A percentile compares a stretch with the other conserved stretches of the same genome.
phyloP scores from a whole-genome alignment of 2,797 vertebrate species.

The Intellagama lesueurii region DNA sequence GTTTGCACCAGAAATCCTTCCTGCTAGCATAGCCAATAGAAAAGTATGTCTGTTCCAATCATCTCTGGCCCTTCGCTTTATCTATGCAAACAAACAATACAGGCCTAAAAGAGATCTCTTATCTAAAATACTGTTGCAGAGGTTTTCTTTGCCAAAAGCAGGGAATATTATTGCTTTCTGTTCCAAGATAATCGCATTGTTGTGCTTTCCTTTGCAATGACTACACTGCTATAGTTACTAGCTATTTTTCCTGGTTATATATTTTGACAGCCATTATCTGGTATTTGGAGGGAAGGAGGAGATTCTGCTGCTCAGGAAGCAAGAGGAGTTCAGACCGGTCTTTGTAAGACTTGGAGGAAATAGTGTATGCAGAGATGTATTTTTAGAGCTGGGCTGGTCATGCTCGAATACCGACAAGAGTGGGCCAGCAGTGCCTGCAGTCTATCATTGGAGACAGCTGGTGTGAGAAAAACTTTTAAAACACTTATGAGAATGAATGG shows the following conservation, averaged over 20 bases:
- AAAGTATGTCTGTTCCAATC: too few species aligned
- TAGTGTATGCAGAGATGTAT: neutral
- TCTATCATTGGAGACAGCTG: neutral
- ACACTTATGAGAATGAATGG: conserved; percentile 14
- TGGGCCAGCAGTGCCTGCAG: neutral
- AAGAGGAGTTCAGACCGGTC: conserved; percentile 17
- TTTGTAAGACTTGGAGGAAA: conserved; percentile 25
- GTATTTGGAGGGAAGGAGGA: neutral
- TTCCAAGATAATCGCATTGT: neutral
- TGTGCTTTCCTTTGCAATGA: neutral
- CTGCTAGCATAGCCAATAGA: too few species aligned
- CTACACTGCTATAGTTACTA: neutral
- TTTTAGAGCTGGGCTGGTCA: conserved; percentile 27
- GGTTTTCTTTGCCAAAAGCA: neutral
- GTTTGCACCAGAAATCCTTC: neutral
- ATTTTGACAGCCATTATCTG: neutral
- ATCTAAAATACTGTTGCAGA: neutral
- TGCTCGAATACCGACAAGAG: conserved; percentile 8
- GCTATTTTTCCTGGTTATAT: neutral
- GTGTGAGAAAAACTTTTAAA: conserved; percentile 17
- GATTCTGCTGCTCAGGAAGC: neutral
- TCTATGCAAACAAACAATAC: neutral
- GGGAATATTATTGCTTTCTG: neutral
- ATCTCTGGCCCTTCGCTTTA: neutral
- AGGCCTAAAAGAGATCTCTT: neutral